A percentile compares a stretch with the other conserved stretches of the same genome.
Evolutionary conservation across 1,140 invertebrate genomes (phyloP).

Genomic region (Lepidostoma basale): DNA sequence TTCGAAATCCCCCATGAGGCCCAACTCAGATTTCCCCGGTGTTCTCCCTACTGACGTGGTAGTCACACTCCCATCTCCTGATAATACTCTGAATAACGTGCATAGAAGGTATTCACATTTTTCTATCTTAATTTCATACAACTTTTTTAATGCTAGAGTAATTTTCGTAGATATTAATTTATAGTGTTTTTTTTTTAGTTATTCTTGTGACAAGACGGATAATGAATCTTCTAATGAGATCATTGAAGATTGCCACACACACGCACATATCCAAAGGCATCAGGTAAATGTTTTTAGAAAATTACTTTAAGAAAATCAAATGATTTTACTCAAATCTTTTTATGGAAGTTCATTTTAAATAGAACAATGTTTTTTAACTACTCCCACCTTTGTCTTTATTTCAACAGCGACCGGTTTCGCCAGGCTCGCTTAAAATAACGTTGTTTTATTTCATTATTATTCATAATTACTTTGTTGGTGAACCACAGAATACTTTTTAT

Average conservation of each 20-base stretch:
- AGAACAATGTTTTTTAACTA: too few species aligned
- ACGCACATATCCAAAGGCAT: slow-evolving; percentile 35
- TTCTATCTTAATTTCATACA: neutral
- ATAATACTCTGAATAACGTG: slow-evolving; percentile 48
- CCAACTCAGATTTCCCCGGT: slow-evolving; percentile 54
- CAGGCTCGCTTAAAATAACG: too few species aligned
- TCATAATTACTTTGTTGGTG: too few species aligned
- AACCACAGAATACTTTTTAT: neutral
- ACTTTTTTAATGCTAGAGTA: too few species aligned
- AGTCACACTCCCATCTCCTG: slow-evolving; percentile 55
- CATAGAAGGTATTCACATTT: slow-evolving; percentile 40
- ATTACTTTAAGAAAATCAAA: too few species aligned
- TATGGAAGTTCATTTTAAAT: too few species aligned
- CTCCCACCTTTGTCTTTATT: too few species aligned
- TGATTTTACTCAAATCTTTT: too few species aligned
- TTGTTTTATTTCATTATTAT: too few species aligned
- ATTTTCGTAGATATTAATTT: neutral
- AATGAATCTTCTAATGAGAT: slow-evolving; percentile 47
- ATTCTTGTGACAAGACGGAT: slow-evolving; percentile 50
- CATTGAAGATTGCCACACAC: slow-evolving; percentile 42
- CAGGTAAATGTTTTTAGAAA: slow-evolving; percentile 35
- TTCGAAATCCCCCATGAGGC: slow-evolving; percentile 45
- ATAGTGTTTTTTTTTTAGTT: slow-evolving; percentile 48
- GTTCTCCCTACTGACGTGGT: slow-evolving; percentile 59
- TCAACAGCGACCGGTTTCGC: too few species aligned